Evolutionary conservation across 2,888 invertebrate species (phyloP).

Genomic region (Agrotis puta): DNA sequence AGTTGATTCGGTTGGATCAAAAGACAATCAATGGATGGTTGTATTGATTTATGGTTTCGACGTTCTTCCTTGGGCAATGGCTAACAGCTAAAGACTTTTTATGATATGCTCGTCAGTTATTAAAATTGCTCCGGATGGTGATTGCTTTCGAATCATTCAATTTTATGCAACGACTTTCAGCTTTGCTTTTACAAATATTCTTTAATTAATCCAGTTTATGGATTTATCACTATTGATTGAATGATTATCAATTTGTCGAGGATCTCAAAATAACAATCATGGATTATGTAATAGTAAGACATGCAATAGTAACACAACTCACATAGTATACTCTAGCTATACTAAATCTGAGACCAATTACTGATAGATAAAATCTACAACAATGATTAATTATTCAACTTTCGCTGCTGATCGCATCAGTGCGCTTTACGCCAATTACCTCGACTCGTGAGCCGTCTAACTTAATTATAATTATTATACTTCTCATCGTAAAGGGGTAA

Average conservation of each 20-base stretch:
- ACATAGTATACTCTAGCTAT: neutral
- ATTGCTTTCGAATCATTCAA: no score
- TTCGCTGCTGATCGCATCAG: slow-evolving; percentile 50
- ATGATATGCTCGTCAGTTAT: no score
- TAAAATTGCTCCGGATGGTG: no score
- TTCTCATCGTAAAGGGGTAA: neutral
- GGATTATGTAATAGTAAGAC: neutral
- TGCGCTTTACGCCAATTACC: slow-evolving; percentile 54
- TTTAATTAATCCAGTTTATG: no score
- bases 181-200: no score
- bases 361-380: slow-evolving; percentile 54
- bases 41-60: neutral
- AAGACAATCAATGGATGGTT: neutral
- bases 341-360: slow-evolving; percentile 42
- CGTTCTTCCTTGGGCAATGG: neutral
- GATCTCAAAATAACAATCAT: no score
- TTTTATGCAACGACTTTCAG: no score
- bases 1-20: neutral
- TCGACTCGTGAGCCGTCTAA: slow-evolving; percentile 13
- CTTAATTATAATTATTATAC: slow-evolving; percentile 26
- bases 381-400: slow-evolving; percentile 57
- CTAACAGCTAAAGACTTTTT: no score
- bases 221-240: no score
- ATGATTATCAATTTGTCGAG: no score
- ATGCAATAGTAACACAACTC: slow-evolving; percentile 1